Percentiles rank a stretch among this genome's conserved stretches.
phyloP scores from a whole-genome alignment of 2,797 vertebrate species.

The Periophthalmus magnuspinnatus region DNA sequence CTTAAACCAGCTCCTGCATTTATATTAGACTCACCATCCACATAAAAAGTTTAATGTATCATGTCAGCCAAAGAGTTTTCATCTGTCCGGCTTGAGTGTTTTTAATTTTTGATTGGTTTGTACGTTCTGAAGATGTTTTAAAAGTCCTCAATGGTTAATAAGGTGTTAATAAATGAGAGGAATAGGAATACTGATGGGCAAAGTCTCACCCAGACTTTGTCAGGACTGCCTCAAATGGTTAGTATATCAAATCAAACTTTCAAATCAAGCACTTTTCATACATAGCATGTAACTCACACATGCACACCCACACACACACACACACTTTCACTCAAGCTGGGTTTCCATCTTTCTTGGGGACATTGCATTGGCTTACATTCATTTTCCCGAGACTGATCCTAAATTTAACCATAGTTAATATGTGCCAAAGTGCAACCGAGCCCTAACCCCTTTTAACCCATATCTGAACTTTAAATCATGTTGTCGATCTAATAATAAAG shows the following conservation, averaged over 20 bases:
- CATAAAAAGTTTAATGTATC: background rate
- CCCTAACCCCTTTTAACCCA: no score
- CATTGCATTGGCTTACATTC: no score
- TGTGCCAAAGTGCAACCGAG: no score
- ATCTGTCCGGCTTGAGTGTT: background rate
- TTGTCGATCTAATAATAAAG: no score
- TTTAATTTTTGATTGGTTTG: background rate
- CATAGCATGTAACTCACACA: no score
- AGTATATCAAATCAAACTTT: background rate
- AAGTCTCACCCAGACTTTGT: background rate
- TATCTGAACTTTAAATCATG: no score
- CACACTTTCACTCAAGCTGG: no score
- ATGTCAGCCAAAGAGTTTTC: background rate
- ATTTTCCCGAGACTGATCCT: no score
- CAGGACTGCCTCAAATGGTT: background rate
- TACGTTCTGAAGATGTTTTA: background rate
- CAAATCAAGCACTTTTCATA: no score
- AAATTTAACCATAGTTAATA: no score
- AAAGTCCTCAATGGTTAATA: background rate
- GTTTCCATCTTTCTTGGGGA: no score
- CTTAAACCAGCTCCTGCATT: conserved; percentile 5
- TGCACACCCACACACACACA: no score
- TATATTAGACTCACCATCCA: background rate
- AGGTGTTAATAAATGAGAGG: background rate
- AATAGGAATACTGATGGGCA: background rate